Conservation (phyloP, 2,113 vertebrate species). For the Ploceus nigricollis region DNA sequence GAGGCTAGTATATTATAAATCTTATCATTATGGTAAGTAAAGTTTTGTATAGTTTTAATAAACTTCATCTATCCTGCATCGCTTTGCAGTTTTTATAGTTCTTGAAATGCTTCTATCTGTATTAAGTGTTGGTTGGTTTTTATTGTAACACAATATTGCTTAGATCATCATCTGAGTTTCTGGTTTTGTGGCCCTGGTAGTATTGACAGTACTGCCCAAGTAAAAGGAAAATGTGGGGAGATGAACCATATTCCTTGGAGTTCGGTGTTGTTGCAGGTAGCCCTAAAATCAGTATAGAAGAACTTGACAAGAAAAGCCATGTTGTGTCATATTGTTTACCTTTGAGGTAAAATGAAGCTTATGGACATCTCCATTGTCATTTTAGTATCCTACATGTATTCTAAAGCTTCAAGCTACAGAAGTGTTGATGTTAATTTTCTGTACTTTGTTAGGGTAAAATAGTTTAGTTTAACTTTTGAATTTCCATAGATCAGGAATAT, state of each 20-base stretch:
- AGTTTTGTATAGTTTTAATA: background rate
- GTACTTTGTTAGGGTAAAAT: background rate
- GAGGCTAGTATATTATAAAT: background rate
- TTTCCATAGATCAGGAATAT: background rate
- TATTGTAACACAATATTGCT: background rate
- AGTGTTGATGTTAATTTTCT: background rate
- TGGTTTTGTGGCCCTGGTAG: background rate
- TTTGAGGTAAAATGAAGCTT: background rate
- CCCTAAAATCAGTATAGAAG: background rate
- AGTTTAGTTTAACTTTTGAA: background rate
- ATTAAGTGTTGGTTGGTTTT: background rate
- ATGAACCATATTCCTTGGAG: background rate
- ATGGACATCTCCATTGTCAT: background rate
- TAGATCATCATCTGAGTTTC: background rate
- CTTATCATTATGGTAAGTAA: background rate
- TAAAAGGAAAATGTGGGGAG: background rate
- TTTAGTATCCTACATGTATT: background rate
- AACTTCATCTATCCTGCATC: background rate
- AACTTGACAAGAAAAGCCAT: background rate
- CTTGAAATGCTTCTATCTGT: background rate
- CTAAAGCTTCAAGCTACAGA: background rate
- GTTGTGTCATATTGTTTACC: background rate
- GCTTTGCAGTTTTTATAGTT: background rate
- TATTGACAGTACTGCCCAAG: background rate
- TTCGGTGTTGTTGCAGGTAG: background rate